Conservation (phyloP, 2,888 invertebrate genomes). For the Rapana venosa region DNA sequence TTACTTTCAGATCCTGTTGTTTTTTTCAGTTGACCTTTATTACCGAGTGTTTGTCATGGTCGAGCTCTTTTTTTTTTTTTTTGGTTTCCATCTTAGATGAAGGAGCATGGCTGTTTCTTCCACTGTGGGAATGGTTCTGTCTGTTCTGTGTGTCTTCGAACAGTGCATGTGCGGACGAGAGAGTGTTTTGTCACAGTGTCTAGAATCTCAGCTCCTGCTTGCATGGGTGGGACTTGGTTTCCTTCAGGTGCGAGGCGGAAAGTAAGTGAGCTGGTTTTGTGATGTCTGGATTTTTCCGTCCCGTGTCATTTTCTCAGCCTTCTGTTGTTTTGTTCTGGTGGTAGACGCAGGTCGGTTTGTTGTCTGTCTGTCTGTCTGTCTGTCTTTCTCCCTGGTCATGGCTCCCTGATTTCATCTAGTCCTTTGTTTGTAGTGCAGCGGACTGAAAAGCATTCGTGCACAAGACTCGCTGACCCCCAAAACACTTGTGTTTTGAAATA, state of each 20-base stretch:
- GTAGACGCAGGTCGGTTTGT: background rate
- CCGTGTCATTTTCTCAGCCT: background rate
- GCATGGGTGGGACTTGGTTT: conserved; percentile 20
- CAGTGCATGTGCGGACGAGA: background rate
- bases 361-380: background rate
- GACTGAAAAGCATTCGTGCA: too few species aligned
- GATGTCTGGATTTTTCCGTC: background rate
- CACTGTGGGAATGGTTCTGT: background rate
- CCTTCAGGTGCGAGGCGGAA: background rate
- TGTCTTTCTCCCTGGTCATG: background rate
- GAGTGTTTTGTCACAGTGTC: background rate
- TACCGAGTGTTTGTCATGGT: background rate
- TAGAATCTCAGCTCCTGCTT: background rate
- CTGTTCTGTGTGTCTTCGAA: background rate
- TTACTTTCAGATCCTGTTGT: background rate
- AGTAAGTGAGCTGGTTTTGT: background rate
- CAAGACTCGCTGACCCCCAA: too few species aligned
- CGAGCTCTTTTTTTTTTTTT: background rate
- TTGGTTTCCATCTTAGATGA: conserved; percentile 15
- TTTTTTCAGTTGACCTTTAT: background rate
- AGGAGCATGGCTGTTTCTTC: conserved; percentile 7
- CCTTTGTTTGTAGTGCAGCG: too few species aligned
- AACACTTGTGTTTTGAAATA: too few species aligned
- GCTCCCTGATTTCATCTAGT: background rate
- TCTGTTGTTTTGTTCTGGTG: conserved; percentile 12